Conservation (phyloP, 2,113 vertebrate species). For the Syrrhaptes paradoxus region DNA sequence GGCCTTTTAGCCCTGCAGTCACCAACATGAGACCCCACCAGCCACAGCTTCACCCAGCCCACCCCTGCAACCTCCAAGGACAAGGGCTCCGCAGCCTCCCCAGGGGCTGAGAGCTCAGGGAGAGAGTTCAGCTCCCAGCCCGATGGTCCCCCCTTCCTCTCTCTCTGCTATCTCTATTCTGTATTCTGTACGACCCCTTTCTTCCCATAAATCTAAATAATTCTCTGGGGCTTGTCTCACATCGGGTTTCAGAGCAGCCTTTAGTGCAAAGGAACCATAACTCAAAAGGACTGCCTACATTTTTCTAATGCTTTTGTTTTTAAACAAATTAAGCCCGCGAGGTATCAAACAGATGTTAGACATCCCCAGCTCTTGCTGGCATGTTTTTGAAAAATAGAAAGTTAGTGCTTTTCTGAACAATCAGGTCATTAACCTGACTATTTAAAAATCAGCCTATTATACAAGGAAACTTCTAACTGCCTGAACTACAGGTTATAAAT, state of each 20-base stretch:
- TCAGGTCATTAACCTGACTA: conserved; percentile 32
- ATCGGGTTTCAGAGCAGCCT: neutral
- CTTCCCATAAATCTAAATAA: neutral
- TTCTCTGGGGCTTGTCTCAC: neutral
- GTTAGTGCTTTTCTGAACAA: conserved; percentile 59
- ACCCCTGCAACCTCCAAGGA: neutral
- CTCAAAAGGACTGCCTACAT: conserved; percentile 21
- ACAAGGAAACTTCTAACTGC: conserved; percentile 60
- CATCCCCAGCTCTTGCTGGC: neutral
- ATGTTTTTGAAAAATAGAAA: conserved; percentile 20
- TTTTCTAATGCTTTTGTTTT: conserved; percentile 49
- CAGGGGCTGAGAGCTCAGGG: neutral
- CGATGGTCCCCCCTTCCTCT: neutral
- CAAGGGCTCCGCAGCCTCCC: rapidly evolving
- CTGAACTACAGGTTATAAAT: conserved; percentile 61
- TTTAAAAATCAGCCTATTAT: conserved; percentile 59
- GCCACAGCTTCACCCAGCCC: neutral
- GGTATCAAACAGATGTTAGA: conserved; percentile 8
- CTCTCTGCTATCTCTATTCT: neutral
- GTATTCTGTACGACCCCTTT: neutral
- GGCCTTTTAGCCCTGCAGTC: neutral
- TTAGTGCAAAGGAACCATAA: conserved; percentile 26
- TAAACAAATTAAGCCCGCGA: neutral
- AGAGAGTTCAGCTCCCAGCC: neutral
- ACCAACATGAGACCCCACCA: rapidly evolving